Evolutionary conservation across 1,140 invertebrate genomes (phyloP), one percentile per base, ranked within the genome.

Genomic region (Lasioglossum baleicum): DNA sequence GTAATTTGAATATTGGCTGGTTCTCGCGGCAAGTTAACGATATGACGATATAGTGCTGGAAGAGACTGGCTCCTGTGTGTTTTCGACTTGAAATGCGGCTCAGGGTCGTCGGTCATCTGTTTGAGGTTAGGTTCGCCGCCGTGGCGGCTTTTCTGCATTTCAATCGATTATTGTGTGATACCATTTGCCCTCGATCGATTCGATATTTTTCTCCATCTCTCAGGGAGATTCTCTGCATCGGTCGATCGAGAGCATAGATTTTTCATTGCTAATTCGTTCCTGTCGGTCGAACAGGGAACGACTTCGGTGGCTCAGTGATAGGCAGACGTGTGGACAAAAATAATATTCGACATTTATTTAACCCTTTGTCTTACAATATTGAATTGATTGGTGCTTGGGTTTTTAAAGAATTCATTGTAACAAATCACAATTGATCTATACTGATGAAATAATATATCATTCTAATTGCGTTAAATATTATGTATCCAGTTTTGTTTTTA

Each of bases 1-100:
- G 75, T 75, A 73, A 85, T 79, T 82, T 78, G 67, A 64, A 75
- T 82, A 84, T 83, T 83, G 66, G 13, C 48, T 31, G 42, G 11
- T 63, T 84, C 66, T 63, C 64, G 22, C 72, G 22, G 61, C 13
- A 35, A 69, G 58, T 76, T 70, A 48, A 69, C 65, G 48, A 31
- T 73, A 35, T n/a, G 44, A 26, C 79, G 35, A 48, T 76, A 69
- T 31, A 74, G 73, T 81, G 79, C n/a, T 26, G 60, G 35, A 73
- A 56, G 61, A 74, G 53, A 53, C 58, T 61, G 78, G n/a, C 53
- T 56, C 20, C 13, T 67, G 51, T 53, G 17, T 68, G 26, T 53
- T 67, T 44, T n/a, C 40, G 48, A 75, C 48, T 31, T 48, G 64
- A 63, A 35, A 75, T 76, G 73, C 58, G 73, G 48, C 58, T 76